Conservation (phyloP, 2,888 invertebrate genomes). For the Beris morrisii region DNA sequence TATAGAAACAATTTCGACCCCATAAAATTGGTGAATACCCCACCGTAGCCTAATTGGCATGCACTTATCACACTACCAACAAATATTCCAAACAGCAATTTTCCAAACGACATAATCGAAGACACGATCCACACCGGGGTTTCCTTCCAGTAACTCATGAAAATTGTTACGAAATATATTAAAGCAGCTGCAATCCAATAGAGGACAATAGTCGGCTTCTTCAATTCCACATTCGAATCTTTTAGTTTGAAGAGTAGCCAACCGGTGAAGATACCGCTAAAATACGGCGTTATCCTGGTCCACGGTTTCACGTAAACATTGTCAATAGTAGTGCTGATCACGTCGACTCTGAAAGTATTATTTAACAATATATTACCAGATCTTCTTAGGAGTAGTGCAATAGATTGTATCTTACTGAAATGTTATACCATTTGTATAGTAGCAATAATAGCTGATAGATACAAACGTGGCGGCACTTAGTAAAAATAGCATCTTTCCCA, state of each 20-base stretch:
- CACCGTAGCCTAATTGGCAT: constrained; percentile 47
- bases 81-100: constrained; percentile 46
- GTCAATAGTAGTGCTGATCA: constrained; percentile 46
- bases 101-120: constrained; percentile 48
- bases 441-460: constrained; percentile 44
- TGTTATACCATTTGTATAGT: constrained; percentile 46
- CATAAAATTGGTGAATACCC: constrained; percentile 43
- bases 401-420: constrained; percentile 46
- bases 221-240: constrained; percentile 31
- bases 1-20: constrained; percentile 45
- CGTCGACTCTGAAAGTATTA: constrained; percentile 44
- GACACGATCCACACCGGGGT: constrained; percentile 46
- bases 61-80: constrained; percentile 45
- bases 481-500: constrained; percentile 43
- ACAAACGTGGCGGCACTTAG: constrained; percentile 42
- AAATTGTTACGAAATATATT: constrained; percentile 45
- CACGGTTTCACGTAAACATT: constrained; percentile 48
- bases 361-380: not conserved
- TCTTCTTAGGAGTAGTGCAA: not conserved
- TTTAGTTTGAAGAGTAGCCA: constrained; percentile 43
- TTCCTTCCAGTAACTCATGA: constrained; percentile 49
- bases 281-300: constrained; percentile 47
- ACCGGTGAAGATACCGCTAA: constrained; percentile 47
- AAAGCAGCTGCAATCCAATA: constrained; percentile 45
- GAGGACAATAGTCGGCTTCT: constrained; percentile 34